Conservation (phyloP, 2,797 vertebrate genomes). For the Lepus townsendii region DNA sequence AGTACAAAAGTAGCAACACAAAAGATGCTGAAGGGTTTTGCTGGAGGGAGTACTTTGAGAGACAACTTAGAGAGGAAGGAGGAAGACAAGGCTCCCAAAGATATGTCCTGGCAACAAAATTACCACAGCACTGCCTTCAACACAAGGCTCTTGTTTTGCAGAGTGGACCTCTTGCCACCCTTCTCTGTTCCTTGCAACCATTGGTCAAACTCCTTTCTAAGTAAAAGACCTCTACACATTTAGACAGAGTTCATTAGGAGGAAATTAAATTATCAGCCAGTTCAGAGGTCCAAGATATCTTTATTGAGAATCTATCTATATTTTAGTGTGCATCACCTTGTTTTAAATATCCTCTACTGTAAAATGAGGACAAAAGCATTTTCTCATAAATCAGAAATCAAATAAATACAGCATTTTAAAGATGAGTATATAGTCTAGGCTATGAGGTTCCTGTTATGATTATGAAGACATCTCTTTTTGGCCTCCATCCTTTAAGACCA, state of each 20-base stretch:
- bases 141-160: not conserved
- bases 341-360: not conserved
- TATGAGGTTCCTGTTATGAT: not conserved
- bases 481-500: not conserved
- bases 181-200: not conserved
- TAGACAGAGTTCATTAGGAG: not conserved
- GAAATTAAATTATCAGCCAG: not conserved
- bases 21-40: too few species aligned
- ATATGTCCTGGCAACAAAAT: not conserved
- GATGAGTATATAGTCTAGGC: not conserved
- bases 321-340: not conserved
- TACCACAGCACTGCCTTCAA: not conserved
- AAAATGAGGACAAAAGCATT: not conserved
- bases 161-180: not conserved
- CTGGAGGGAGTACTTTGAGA: not conserved
- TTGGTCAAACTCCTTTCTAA: not conserved
- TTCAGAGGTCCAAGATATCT: not conserved
- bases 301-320: not conserved
- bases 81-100: not conserved
- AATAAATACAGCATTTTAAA: not conserved
- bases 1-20: too few species aligned
- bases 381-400: not conserved
- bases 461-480: not conserved
- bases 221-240: not conserved
- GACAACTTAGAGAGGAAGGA: not conserved